Conservation (phyloP, 1,140 invertebrate species). For the Drosophila willistoni region DNA sequence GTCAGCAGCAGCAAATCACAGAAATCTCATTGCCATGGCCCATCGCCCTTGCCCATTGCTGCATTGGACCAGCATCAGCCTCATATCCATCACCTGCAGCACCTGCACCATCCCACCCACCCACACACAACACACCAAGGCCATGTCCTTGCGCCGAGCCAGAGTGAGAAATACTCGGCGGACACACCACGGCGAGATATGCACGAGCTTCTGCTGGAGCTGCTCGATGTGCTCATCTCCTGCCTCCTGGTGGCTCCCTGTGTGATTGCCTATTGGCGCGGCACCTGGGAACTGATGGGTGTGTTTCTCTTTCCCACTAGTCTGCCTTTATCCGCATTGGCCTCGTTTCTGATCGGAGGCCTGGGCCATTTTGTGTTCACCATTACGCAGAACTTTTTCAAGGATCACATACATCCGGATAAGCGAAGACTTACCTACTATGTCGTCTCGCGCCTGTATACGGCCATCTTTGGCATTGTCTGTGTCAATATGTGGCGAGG, state of each 20-base stretch:
- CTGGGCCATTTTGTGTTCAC: constrained; percentile 88
- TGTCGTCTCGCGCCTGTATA: constrained; percentile 89
- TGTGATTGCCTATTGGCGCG: constrained; percentile 93
- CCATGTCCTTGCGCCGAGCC: constrained; percentile 18
- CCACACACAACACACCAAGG: constrained; percentile 29
- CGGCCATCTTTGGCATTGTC: constrained; percentile 88
- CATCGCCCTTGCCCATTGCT: neutral
- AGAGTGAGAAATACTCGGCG: constrained; percentile 73
- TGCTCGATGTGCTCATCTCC: constrained; percentile 89
- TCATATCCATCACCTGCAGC: constrained; percentile 33
- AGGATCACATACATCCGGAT: constrained; percentile 87
- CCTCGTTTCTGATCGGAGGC: constrained; percentile 88
- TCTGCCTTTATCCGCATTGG: constrained; percentile 85
- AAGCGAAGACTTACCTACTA: constrained; percentile 88
- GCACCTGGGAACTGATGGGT: constrained; percentile 92
- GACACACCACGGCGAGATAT: constrained; percentile 68
- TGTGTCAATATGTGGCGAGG: constrained; percentile 94
- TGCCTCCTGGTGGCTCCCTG: constrained; percentile 89
- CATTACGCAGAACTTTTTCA: constrained; percentile 87
- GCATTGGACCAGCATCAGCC: constrained; percentile 44
- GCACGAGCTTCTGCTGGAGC: constrained; percentile 85
- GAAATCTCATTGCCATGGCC: constrained; percentile 55
- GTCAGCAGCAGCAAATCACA: constrained; percentile 41
- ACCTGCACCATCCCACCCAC: constrained; percentile 30
- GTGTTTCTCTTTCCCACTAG: constrained; percentile 87